Conservation (phyloP, 2,797 vertebrate species). For the Myotis findleyi region DNA sequence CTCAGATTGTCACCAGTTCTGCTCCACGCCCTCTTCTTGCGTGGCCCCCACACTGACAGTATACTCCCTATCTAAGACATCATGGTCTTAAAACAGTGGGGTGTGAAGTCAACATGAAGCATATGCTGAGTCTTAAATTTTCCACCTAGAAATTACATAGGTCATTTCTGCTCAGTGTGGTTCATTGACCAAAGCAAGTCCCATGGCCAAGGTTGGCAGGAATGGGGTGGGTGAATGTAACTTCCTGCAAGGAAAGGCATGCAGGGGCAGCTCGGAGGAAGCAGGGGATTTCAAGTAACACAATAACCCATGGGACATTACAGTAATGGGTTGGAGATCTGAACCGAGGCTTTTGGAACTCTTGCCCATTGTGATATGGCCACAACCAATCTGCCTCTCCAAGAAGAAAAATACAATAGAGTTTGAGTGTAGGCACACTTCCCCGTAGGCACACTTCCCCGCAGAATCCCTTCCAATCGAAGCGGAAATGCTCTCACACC, state of each 20-base stretch:
- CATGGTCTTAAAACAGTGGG: fast-evolving
- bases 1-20: not conserved
- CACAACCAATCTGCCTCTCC: not conserved
- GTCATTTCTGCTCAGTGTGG: not conserved
- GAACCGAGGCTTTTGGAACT: not conserved
- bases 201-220: not conserved
- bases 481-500: not conserved
- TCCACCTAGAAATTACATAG: not conserved
- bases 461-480: not conserved
- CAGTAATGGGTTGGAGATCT: not conserved
- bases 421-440: not conserved
- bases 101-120: not conserved
- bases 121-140: not conserved
- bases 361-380: not conserved
- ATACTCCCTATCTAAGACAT: not conserved
- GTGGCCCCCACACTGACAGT: not conserved
- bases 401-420: not conserved
- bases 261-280: not conserved
- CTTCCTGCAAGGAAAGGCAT: not conserved
- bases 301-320: fast-evolving
- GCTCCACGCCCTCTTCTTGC: not conserved
- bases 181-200: not conserved
- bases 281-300: not conserved
- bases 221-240: not conserved
- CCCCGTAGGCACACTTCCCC: not conserved